Base-by-base conservation (phyloP, 2,888 invertebrate species). In the Rhaphigaster nebulosa region DNA sequence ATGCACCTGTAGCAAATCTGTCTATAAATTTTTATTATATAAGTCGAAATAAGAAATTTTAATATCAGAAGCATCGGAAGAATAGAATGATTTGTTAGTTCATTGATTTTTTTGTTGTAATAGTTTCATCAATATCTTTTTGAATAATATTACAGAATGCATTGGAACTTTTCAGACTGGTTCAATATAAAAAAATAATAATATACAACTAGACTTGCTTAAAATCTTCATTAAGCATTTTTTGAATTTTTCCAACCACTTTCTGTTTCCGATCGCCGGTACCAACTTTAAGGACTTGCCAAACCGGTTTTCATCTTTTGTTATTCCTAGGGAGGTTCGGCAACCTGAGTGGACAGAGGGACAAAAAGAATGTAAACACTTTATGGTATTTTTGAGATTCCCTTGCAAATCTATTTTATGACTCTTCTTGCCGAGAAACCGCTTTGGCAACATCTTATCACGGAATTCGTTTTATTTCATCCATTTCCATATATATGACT, bases 301-400 rank as follows among this genome's bases (percentile, higher is more conserved):
- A 76, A 76, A 76, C 70, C 70, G 20, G 70, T 76, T 76, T 23
- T 10, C 5, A 20, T 5, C 70, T 38, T 76, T 76, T 76, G 70
- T 76, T 76, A 38, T 18, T 20, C 70, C 38, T 18, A 38, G 6
- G 38, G 20, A 76, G 34, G 34, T 76, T 76, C 23, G 70, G 38
- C 34, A 23, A 76, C 13, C 70, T 38, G 6, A 76, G 38, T 34
- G 38, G 70, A 38, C 70, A 20, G 0, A 1, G 34, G 70, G 13
- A 34, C 20, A 34, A 76, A 76, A 76, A 38, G 38, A 76, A 76
- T 38, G n/a, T 20, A 76, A 76, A 76, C 34, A 23, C 20, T 38
- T 76, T 76, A 29, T 76, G 70, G 70, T 76, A 76, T 76, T 76
- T 65, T 76, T 76, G 70, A 34, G 20, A 38, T 76, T 76, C 38